Base-by-base conservation (phyloP, 2,797 vertebrate species). In the Trichosurus vulpecula region DNA sequence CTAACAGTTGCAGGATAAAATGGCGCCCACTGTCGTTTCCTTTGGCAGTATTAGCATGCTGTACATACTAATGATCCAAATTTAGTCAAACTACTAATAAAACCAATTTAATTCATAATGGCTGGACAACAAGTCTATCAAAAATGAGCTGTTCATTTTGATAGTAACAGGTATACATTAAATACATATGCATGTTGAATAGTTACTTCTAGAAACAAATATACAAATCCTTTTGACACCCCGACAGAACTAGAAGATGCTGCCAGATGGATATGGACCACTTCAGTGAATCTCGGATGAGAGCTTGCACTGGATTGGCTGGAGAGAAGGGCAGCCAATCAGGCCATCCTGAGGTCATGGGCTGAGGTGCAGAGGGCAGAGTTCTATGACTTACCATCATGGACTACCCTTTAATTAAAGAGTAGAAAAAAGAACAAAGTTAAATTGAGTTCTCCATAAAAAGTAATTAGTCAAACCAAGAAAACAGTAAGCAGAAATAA, bases 371-470 rank as follows among this genome's bases (percentile, higher is more conserved):
- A 99, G 99, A 99, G 99, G 99, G 99, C 99, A 99, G 99, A 99
- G 99, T 99, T 99, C 99, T 99, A 99, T 99, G 99, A 99, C 99
- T 99, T 99, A 99, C 99, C 99, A 99, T 99, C 99, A 99, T 99
- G 99, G 99, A 99, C 99, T 99, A 99, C 99, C 99, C 99, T 99
- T 99, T 99, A 99, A 99, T 99, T 99, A 99, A 99, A 99, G 99
- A 99, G 99, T 99, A 99, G 99, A 99, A 99, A 99, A 99, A 99
- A 99, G 99, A 99, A 99, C 99, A 99, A 99, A 99, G 99, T 99
- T 99, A 99, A 99, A 99, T 99, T 99, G 99, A 99, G 99, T 99
- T 99, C 99, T 99, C 99, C 98, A 98, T 98, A 98, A 97, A 98
- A 91, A 95, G 0, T n/a, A 6, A 93, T 97, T 96, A 98, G 97